phyloP scores from a whole-genome alignment of 2,113 vertebrate genomes.

The Phocoena phocoena region DNA sequence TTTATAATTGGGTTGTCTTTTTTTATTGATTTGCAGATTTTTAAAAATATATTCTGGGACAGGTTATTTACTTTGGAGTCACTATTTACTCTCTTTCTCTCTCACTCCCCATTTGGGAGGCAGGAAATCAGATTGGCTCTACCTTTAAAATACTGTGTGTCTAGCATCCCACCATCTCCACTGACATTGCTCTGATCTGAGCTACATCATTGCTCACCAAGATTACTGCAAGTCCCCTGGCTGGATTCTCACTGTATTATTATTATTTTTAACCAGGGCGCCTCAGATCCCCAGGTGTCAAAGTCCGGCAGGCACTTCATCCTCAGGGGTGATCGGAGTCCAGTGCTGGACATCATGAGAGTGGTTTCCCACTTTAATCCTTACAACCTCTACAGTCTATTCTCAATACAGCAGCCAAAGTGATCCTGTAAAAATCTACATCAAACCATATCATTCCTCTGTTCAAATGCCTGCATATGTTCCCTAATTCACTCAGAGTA shows the following conservation, averaged over 20 bases:
- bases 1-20: not conserved
- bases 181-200: not conserved
- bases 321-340: not conserved
- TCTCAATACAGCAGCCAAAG: not conserved
- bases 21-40: not conserved
- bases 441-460: not conserved
- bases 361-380: not conserved
- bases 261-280: not conserved
- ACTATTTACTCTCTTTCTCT: not conserved
- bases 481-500: not conserved
- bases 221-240: not conserved
- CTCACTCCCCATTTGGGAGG: not conserved
- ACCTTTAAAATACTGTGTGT: not conserved
- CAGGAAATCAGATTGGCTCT: not conserved
- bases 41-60: not conserved
- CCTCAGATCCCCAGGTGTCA: not conserved
- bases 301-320: not conserved
- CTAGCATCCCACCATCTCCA: not conserved
- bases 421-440: not conserved
- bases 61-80: not conserved
- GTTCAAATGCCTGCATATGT: not conserved
- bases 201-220: not conserved
- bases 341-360: not conserved
- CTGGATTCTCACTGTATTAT: not conserved
- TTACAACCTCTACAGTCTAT: not conserved